Evolutionary conservation across 2,888 invertebrate genomes (phyloP), one percentile per base, ranked within the genome.

Genomic region (Zaprionus lineosus): DNA sequence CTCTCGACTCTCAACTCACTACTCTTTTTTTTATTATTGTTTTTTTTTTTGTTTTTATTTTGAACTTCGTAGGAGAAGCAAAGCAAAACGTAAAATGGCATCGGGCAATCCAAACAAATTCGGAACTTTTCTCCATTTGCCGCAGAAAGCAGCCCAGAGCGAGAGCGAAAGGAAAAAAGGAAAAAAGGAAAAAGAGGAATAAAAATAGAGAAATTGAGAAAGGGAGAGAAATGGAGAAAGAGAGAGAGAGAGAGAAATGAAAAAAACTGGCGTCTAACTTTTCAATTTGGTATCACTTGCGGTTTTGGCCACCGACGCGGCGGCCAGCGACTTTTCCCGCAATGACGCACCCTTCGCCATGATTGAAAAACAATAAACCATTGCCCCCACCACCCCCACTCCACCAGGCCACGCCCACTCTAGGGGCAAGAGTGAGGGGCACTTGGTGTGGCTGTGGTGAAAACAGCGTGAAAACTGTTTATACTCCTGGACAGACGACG

Each of bases 331-430:
- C 55, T 48, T 66, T 51, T 57, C 55, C 73, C 57, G 26, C 55
- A 58, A 47, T 69, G 69, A 69, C 73, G 81, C 74, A 81, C 66
- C n/a, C n/a, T 72, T 39, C 29, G 52, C 37, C 41, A 57, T 69
- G 76, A 76, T 76, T 79, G 76, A 58, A 76, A 76, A 76, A 79
- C 76, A 76, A 76, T 76, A 75, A 69, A 75, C 66, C 31, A 59
- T 40, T n/a, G n/a, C n/a, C n/a, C n/a, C n/a, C n/a, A n/a, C n/a
- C n/a, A n/a, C n/a, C n/a, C n/a, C n/a, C n/a, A n/a, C n/a, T n/a
- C n/a, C n/a, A n/a, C n/a, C n/a, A n/a, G n/a, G n/a, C n/a, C n/a
- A n/a, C n/a, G n/a, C n/a, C n/a, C n/a, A n/a, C n/a, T n/a, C n/a
- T n/a, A n/a, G n/a, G n/a, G n/a, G n/a, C n/a, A n/a, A n/a, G n/a